phyloP scores from a whole-genome alignment of 2,888 invertebrate species.

The Amiota minor region DNA sequence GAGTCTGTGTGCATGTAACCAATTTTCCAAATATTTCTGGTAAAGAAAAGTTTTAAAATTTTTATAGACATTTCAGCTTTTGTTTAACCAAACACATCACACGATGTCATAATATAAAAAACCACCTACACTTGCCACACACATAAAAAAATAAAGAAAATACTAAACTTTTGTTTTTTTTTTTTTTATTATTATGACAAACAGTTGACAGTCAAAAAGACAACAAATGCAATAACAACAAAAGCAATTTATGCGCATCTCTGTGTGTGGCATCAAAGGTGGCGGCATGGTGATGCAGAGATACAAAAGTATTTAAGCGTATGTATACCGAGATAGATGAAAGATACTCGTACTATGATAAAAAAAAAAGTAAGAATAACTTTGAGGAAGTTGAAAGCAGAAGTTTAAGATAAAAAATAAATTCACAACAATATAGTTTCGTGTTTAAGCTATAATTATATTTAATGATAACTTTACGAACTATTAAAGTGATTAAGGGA shows the following conservation, averaged over 20 bases:
- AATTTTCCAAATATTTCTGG: too few species aligned
- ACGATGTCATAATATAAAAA: too few species aligned
- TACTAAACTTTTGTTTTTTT: not conserved
- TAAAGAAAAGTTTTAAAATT: too few species aligned
- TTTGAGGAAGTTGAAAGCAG: not conserved
- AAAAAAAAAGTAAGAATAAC: too few species aligned
- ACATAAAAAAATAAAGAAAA: not conserved
- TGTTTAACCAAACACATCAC: too few species aligned
- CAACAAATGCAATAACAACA: not conserved
- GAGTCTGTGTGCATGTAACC: too few species aligned
- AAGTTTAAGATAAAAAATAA: not conserved
- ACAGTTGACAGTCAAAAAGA: not conserved
- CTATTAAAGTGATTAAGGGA: conserved; percentile 8
- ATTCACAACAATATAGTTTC: too few species aligned
- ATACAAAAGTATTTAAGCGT: not conserved
- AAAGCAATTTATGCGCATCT: not conserved
- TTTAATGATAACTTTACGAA: conserved; percentile 3
- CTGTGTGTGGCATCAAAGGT: not conserved
- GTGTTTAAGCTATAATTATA: not conserved
- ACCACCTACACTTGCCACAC: not conserved
- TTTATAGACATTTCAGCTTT: too few species aligned
- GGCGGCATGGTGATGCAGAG: not conserved
- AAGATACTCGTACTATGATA: too few species aligned
- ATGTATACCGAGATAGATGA: too few species aligned
- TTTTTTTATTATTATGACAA: not conserved